Base-by-base conservation (phyloP, 1,140 invertebrate species). In the Coelopa frigida region DNA sequence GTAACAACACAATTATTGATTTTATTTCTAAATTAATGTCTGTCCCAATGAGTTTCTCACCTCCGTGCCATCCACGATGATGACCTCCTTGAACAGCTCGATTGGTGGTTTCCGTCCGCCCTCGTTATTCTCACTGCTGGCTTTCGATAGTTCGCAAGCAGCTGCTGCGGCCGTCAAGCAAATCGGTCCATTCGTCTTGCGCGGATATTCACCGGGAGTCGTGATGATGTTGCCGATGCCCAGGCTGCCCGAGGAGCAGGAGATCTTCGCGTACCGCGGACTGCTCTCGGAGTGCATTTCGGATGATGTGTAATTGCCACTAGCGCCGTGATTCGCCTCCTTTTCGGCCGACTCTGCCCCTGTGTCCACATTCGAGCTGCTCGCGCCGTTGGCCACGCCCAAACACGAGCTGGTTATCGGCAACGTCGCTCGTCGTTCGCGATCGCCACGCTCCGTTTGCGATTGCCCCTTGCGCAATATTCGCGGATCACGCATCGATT, bases 1-100 rank as follows among this genome's bases (percentile, higher is more conserved):
- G 7, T 7, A 18, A 35, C 3, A 41, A 42, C n/a, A n/a, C n/a
- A n/a, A n/a, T 29, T 29, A 14, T 12, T 21, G 15, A 6, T 33
- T 44, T 27, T 24, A 12, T 44, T 15, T 31, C 10, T 22, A 23
- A 23, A 11, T 12, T 10, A 14, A 22, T 41, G 8, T 14, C n/a
- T n/a, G n/a, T n/a, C n/a, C n/a, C n/a, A n/a, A n/a, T n/a, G n/a
- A n/a, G n/a, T n/a, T n/a, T n/a, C n/a, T 58, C 45, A 78, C 77
- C 8, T 76, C 76, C 8, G 73, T 51, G n/a, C 75, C 73, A 44
- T 79, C 76, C 5, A 76, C 61, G 15, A 79, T 76, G 44, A 78
- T 62, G 40, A 78, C 77, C 53, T 78, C 78, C 20, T 70, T 67
- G 45, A 75, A 75, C 39, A 75, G 55, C n/a, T 75, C 75, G 21